Conservation (phyloP, 2,797 vertebrate genomes). For the Phoebastria nigripes region DNA sequence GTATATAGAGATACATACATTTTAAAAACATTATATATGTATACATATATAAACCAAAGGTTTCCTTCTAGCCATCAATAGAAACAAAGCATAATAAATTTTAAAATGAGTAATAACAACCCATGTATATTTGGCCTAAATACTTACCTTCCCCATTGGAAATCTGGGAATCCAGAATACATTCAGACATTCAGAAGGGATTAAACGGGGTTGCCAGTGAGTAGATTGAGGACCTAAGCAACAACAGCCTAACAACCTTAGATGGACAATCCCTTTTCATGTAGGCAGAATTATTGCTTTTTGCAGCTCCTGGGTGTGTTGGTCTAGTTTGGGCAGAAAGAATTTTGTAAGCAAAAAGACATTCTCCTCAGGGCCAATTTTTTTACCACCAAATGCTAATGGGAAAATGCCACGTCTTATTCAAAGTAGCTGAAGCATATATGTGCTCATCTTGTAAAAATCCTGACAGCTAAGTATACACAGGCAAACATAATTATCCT, state of each 20-base stretch:
- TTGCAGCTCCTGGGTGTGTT: neutral
- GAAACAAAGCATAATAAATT: neutral
- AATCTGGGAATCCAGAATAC: neutral
- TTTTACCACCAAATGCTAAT: neutral
- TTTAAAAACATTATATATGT: neutral
- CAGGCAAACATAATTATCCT: neutral
- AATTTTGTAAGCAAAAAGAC: neutral
- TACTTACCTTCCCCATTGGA: neutral
- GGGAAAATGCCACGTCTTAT: neutral
- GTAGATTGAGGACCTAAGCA: neutral
- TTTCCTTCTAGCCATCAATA: neutral
- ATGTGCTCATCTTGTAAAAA: neutral
- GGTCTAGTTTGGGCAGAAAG: neutral
- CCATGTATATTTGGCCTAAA: neutral
- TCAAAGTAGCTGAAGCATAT: neutral
- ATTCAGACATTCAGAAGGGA: neutral
- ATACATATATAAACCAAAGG: neutral
- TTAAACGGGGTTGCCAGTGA: neutral
- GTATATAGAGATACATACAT: neutral
- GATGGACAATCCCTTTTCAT: neutral
- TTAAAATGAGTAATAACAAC: neutral
- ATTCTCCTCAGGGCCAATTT: neutral
- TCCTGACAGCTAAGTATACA: neutral
- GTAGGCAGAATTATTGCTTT: neutral
- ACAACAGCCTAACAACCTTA: neutral